A percentile compares a stretch with the other conserved stretches of the same genome.
Evolutionary conservation across 2,113 vertebrate genomes (phyloP).

Genomic region (Isichthys henryi): DNA sequence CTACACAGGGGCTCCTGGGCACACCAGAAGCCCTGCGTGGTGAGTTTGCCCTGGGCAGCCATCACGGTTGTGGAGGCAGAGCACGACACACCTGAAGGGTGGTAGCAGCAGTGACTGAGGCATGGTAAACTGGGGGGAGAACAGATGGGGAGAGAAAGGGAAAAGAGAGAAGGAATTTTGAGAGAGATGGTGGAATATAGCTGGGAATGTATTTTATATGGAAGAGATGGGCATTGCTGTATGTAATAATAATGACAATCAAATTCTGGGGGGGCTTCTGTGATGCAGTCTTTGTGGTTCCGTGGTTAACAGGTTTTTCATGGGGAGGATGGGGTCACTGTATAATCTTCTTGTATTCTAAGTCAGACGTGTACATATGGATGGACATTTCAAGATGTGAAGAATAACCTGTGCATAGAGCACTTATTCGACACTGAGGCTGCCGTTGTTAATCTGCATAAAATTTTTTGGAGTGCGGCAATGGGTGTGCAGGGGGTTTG

Average conservation of each 20-base stretch:
- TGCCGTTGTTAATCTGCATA: not conserved
- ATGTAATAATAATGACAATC: not conserved
- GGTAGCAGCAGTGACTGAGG: not conserved
- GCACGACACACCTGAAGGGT: not conserved
- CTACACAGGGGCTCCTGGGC: slow-evolving; percentile 55
- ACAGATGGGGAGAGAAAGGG: not conserved
- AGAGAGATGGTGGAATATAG: not conserved
- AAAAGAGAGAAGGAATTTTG: not conserved
- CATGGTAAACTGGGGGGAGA: not conserved
- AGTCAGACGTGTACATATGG: not conserved
- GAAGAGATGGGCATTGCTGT: not conserved
- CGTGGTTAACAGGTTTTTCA: not conserved
- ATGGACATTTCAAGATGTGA: not conserved
- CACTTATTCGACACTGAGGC: not conserved
- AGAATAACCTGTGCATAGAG: not conserved
- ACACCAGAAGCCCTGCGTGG: slow-evolving; percentile 58
- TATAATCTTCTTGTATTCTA: not conserved
- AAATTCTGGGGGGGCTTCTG: not conserved
- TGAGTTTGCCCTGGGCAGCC: slow-evolving; percentile 38
- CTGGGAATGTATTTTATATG: not conserved
- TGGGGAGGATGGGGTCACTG: not conserved
- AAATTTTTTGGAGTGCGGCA: not conserved
- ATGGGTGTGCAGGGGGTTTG: not conserved
- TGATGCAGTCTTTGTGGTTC: not conserved
- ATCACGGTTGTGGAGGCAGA: not conserved